phyloP scores from a whole-genome alignment of 2,797 vertebrate species.

The Paramormyrops hopkinsi region DNA sequence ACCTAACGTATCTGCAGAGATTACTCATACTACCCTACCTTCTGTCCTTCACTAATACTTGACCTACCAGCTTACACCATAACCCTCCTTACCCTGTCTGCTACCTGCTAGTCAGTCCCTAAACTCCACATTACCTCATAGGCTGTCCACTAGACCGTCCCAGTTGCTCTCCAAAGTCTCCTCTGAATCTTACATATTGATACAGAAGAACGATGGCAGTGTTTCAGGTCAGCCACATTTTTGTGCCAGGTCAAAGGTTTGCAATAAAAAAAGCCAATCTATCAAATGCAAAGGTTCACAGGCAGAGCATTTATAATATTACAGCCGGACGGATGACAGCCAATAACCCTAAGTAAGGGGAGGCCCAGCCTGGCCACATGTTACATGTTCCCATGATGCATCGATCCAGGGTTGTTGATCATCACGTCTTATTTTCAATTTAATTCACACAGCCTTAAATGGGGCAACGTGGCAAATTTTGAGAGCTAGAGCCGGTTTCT shows the following conservation, averaged over 20 bases:
- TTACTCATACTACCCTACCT: neutral
- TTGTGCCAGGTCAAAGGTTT: slow-evolving; percentile 77
- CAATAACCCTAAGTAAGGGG: slow-evolving; percentile 69
- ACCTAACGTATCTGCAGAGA: neutral
- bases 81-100: neutral
- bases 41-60: neutral
- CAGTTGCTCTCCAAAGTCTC: slow-evolving; percentile 41
- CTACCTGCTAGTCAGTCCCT: slow-evolving; percentile 23
- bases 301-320: slow-evolving; percentile 69
- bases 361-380: slow-evolving; percentile 48
- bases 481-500: neutral
- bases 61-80: neutral
- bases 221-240: slow-evolving; percentile 76
- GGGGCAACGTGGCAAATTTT: neutral
- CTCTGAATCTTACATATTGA: slow-evolving; percentile 43
- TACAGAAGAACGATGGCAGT: slow-evolving; percentile 53
- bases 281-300: slow-evolving; percentile 72
- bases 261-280: slow-evolving; percentile 81
- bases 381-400: slow-evolving; percentile 50
- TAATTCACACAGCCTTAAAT: neutral
- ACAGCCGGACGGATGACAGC: slow-evolving; percentile 73
- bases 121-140: slow-evolving; percentile 49
- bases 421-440: slow-evolving; percentile 45
- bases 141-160: slow-evolving; percentile 27
- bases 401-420: slow-evolving; percentile 64